Conservation (phyloP, 2,113 vertebrate genomes). For the Ceratotherium simum region DNA sequence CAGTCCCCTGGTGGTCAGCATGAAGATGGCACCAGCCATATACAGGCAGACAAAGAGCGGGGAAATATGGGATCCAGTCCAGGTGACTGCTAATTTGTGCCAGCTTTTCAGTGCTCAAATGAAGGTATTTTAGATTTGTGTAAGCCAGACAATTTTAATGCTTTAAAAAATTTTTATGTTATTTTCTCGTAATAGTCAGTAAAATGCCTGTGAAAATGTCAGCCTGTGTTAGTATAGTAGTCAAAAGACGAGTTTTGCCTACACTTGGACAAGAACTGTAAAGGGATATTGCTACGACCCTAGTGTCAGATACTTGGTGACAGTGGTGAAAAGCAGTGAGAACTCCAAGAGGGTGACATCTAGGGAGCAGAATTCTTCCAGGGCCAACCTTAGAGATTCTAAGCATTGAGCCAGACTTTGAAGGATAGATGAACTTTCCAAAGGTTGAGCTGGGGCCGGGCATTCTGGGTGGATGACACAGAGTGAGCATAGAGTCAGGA, state of each 20-base stretch:
- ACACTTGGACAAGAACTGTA: not conserved
- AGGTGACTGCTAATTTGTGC: not conserved
- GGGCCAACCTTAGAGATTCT: not conserved
- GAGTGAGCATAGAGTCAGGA: not conserved
- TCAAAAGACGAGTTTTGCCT: not conserved
- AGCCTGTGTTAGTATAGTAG: not conserved
- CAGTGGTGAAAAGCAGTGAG: not conserved
- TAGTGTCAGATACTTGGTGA: not conserved
- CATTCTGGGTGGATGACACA: not conserved
- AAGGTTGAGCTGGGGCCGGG: not conserved
- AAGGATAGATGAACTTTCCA: not conserved
- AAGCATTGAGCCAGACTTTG: not conserved
- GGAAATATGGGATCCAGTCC: not conserved
- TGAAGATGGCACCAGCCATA: not conserved
- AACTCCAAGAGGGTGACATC: not conserved
- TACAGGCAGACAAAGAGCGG: not conserved
- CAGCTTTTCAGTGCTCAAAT: not conserved
- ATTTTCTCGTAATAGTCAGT: not conserved
- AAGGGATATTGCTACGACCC: too few species aligned
- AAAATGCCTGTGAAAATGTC: not conserved
- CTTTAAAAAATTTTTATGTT: not conserved
- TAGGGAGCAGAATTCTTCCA: not conserved
- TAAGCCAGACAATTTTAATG: not conserved
- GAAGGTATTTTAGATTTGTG: not conserved
- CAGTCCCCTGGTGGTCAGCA: not conserved